phyloP scores from a whole-genome alignment of 2,888 invertebrate genomes.

The Zaprionus bogoriensis region DNA sequence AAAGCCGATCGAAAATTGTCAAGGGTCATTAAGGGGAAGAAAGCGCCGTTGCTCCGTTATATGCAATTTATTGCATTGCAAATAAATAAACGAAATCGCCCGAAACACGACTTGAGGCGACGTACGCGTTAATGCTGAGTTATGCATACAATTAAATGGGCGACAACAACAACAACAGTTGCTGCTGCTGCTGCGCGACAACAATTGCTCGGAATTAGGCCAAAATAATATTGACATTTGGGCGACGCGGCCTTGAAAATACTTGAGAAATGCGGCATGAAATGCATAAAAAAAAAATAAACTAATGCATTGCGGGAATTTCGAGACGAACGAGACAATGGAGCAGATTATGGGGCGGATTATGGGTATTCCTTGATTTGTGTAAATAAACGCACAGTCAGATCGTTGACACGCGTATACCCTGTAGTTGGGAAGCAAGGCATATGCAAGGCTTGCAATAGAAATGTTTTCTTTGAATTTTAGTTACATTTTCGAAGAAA shows the following conservation, averaged over 20 bases:
- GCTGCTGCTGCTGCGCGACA: conserved; percentile 6
- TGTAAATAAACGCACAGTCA: conserved; percentile 10
- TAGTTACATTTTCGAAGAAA: too few species aligned
- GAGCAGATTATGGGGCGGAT: conserved; percentile 2
- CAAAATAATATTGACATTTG: conserved; percentile 47
- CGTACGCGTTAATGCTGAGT: conserved; percentile 57
- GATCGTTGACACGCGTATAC: not conserved
- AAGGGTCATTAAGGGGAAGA: conserved; percentile 43
- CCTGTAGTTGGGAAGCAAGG: not conserved
- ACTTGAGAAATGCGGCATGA: conserved; percentile 63
- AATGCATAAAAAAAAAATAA: conserved; percentile 56
- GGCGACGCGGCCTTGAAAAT: conserved; percentile 56
- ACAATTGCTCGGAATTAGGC: conserved; percentile 60
- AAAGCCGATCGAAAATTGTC: conserved; percentile 27
- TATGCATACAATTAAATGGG: conserved; percentile 49
- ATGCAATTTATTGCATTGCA: conserved; percentile 64
- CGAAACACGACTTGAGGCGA: not conserved
- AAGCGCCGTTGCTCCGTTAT: conserved; percentile 37
- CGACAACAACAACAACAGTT: conserved; percentile 11
- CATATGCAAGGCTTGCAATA: not conserved
- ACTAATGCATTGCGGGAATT: conserved; percentile 34
- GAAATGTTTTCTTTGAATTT: too few species aligned
- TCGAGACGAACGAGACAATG: not conserved
- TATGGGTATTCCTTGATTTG: conserved; percentile 31
- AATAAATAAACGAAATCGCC: conserved; percentile 62